Evolutionary conservation across 2,888 invertebrate genomes (phyloP).

Genomic region (Polylopha cassiicola): DNA sequence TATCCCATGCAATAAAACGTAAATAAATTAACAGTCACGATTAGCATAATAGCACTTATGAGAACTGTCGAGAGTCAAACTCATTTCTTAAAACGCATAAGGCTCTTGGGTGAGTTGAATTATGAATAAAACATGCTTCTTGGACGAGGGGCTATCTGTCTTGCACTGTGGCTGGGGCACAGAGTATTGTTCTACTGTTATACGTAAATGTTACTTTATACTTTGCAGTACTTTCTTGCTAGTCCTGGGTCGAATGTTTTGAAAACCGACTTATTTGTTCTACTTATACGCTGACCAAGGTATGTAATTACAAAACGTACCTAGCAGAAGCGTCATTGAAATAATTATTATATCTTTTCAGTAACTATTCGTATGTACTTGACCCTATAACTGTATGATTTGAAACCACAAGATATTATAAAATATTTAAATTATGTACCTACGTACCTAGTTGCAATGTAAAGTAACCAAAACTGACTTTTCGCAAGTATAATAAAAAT

Average conservation of each 20-base stretch:
- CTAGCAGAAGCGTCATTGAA: too few relatives aligned
- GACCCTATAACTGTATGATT: too few relatives aligned
- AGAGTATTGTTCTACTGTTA: conserved; percentile 26
- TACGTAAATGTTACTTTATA: conserved; percentile 36
- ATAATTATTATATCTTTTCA: too few relatives aligned
- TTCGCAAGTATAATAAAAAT: too few relatives aligned
- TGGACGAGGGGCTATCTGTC: conserved; percentile 39
- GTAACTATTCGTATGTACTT: too few relatives aligned
- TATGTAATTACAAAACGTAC: too few relatives aligned
- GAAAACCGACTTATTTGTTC: conserved; percentile 15
- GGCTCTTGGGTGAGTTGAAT: conserved; percentile 23
- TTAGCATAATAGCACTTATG: conserved; percentile 21
- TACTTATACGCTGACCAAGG: too few relatives aligned
- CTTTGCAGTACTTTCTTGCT: conserved; percentile 27
- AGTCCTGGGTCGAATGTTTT: conserved; percentile 14
- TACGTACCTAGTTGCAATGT: too few relatives aligned
- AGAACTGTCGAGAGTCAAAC: conserved; percentile 21
- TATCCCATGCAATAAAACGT: conserved; percentile 7
- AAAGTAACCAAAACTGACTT: too few relatives aligned
- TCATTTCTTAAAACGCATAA: conserved; percentile 30
- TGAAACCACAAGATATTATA: too few relatives aligned
- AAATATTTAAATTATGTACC: too few relatives aligned
- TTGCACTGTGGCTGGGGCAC: conserved; percentile 26
- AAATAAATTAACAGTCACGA: conserved; percentile 19
- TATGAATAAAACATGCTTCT: conserved; percentile 47